phyloP scores from a whole-genome alignment of 2,113 vertebrate species.

The Acanthisitta chloris region DNA sequence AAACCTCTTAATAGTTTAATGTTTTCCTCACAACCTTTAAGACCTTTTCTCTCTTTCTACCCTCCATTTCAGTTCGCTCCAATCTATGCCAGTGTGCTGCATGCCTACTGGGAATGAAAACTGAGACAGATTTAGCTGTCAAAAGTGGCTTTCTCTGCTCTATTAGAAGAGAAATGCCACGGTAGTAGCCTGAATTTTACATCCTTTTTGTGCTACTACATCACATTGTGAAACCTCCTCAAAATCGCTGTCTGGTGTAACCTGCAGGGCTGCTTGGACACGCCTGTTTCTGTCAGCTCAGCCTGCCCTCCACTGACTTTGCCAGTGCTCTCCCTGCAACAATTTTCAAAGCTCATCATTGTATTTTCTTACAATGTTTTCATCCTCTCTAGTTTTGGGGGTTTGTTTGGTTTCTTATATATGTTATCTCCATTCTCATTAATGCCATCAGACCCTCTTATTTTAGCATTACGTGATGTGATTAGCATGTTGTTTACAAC shows the following conservation, averaged over 20 bases:
- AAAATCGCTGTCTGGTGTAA: neutral
- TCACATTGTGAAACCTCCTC: neutral
- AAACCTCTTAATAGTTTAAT: neutral
- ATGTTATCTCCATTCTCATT: neutral
- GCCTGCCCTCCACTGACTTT: fast-evolving
- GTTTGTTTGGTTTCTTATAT: neutral
- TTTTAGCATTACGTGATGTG: neutral
- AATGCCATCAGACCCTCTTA: neutral
- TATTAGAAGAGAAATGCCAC: neutral
- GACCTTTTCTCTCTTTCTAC: neutral
- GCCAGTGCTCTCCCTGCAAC: neutral
- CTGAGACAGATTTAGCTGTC: neutral
- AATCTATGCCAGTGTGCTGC: neutral
- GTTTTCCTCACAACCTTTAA: neutral
- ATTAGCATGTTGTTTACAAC: constrained; percentile 3
- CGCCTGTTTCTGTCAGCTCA: fast-evolving
- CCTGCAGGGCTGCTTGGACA: neutral
- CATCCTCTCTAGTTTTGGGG: neutral
- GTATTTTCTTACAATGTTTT: neutral
- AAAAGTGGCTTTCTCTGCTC: neutral
- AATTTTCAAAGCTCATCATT: neutral
- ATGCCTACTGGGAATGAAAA: neutral
- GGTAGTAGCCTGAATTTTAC: neutral
- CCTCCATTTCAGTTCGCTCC: neutral
- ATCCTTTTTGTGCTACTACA: neutral